A percentile compares a stretch with the other conserved stretches of the same genome.
Evolutionary conservation across 2,113 vertebrate genomes (phyloP).

Genomic region (Turdus rufiventris): DNA sequence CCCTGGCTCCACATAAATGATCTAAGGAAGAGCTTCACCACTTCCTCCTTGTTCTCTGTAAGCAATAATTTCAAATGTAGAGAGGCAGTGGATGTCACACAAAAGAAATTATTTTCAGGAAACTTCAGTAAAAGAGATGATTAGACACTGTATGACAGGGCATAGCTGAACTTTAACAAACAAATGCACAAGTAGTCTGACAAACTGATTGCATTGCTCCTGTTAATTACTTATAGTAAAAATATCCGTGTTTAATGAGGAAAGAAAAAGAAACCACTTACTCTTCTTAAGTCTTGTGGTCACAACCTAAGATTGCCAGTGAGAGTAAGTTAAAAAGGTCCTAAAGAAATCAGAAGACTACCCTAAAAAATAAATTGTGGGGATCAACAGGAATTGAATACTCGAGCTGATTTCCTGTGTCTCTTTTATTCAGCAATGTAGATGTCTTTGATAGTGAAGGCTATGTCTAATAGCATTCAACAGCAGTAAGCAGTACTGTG

Average conservation of each 20-base stretch:
- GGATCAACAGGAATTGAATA: not conserved
- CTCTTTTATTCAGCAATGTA: not conserved
- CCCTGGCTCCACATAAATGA: not conserved
- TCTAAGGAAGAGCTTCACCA: not conserved
- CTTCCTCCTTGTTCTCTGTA: not conserved
- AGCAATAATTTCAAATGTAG: not conserved
- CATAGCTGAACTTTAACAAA: not conserved
- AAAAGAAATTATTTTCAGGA: not conserved
- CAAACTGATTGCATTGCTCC: not conserved
- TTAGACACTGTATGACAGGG: not conserved
- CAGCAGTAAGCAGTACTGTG: not conserved
- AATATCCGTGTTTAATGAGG: not conserved
- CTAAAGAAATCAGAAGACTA: not conserved
- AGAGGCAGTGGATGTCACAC: not conserved
- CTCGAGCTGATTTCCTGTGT: not conserved
- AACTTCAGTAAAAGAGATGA: not conserved
- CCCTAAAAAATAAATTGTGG: not conserved
- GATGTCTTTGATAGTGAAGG: not conserved
- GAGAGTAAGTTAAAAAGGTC: not conserved
- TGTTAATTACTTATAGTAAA: not conserved
- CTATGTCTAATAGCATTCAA: not conserved
- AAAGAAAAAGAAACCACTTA: not conserved
- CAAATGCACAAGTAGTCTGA: not conserved
- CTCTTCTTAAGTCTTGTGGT: not conserved
- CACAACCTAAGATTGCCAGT: not conserved